Percentiles rank a stretch among this genome's conserved stretches.
Conservation (phyloP, 2,113 vertebrate genomes). For the Falcunculus frontatus region DNA sequence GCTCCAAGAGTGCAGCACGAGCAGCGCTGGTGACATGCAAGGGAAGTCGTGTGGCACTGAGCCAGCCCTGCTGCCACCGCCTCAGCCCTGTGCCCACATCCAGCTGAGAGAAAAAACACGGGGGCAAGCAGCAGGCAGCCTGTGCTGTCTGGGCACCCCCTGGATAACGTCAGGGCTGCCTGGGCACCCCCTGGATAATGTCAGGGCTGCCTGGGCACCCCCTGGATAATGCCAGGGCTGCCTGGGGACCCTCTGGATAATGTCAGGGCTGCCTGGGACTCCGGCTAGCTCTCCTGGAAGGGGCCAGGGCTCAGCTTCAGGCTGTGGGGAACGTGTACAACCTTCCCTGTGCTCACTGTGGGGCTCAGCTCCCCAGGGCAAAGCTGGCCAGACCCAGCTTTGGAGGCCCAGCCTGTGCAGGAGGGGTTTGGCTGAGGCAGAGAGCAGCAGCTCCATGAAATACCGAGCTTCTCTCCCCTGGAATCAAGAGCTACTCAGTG, state of each 20-base stretch:
- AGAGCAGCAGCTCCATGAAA: background rate
- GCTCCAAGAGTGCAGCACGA: background rate
- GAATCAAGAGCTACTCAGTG: background rate
- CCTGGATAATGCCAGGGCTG: fast-evolving
- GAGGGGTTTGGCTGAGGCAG: background rate
- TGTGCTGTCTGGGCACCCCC: background rate
- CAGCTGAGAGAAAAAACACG: background rate
- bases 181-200: fast-evolving
- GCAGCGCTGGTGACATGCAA: background rate
- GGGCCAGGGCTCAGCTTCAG: background rate
- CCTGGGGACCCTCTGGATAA: background rate
- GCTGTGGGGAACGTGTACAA: fast-evolving
- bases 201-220: background rate
- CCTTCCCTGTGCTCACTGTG: background rate
- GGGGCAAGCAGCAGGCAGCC: too few relatives aligned
- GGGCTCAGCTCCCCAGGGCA: background rate
- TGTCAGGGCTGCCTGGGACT: fast-evolving
- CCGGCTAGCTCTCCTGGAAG: background rate
- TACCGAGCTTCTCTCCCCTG: background rate
- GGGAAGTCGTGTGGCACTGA: background rate
- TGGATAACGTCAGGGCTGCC: fast-evolving
- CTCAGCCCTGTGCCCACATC: background rate
- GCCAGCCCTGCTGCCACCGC: background rate
- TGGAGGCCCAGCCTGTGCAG: background rate
- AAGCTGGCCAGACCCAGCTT: background rate